Base-by-base conservation (phyloP, 53 echinoderm and acorn worm species). In the Henricia sp. region DNA sequence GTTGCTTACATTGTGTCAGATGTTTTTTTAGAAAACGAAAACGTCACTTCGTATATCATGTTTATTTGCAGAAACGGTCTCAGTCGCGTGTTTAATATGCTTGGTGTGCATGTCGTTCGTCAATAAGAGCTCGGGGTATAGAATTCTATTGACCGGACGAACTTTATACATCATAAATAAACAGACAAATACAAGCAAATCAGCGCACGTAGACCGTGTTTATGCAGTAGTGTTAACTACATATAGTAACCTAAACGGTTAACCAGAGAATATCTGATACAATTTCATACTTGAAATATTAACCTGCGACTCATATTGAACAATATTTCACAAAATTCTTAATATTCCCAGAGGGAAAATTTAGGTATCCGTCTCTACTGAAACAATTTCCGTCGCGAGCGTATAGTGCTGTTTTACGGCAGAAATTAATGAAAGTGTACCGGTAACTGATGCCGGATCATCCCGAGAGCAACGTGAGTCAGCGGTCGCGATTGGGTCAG, bases 21-120 rank as follows among this genome's bases (percentile, higher is more conserved):
- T 76, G 59, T 76, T 76, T 57, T 76, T 59, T 37, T 37, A 76
- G 76, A 76, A 76, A 14, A n/a, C n/a, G n/a, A 30, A 32, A 59
- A 59, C 27, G 56, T 59, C 29, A 57, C 59, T 53, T n/a, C n/a
- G 23, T 38, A 76, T 6, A 54, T 28, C 27, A 10, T 59, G 59
- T 59, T 76, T 76, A 43, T 57, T 55, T 58, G 44, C 40, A 73
- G 76, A 26, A 58, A 55, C 3, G 40, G 37, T 16, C 24, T n/a
- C n/a, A n/a, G 41, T 19, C 37, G 21, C 25, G 44, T 70, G 48
- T 58, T 17, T 59, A 67, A 19, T 67, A 4, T 30, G 8, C 30
- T 33, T n/a, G n/a, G n/a, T n/a, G n/a, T n/a, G n/a, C n/a, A n/a
- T n/a, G n/a, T n/a, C n/a, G n/a, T n/a, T n/a, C n/a, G n/a, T n/a